These are phyloP conservation scores for Neoscelio sp. DNA, from an alignment of 2,888 invertebrate genomes.

Conservation along the genomic window DNA sequence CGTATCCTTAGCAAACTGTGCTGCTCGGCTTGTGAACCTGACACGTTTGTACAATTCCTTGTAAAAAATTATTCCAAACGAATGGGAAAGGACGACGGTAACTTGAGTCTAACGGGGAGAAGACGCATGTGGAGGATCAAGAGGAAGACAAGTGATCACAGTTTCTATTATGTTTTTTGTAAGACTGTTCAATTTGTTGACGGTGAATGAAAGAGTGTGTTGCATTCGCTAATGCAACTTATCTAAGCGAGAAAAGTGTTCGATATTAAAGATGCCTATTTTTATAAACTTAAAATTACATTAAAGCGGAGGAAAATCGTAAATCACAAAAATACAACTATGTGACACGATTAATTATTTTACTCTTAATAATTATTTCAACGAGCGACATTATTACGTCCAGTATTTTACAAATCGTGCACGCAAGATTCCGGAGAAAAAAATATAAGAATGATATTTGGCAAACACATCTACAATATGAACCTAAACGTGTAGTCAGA, in stretches of 20 bases:
- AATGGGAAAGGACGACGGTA: neutral
- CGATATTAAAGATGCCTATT: no score
- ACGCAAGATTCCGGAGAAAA: neutral
- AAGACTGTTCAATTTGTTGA: constrained; percentile 39
- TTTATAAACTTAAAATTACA: constrained; percentile 15
- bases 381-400: constrained; percentile 29
- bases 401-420: constrained; percentile 28
- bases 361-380: constrained; percentile 53
- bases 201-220: no score
- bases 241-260: no score
- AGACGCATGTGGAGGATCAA: constrained; percentile 13
- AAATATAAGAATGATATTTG: constrained; percentile 50
- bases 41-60: constrained; percentile 33
- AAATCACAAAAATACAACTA: constrained; percentile 13
- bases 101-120: neutral
- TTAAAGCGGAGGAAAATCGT: constrained; percentile 34
- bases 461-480: constrained; percentile 37
- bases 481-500: constrained; percentile 25
- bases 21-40: constrained; percentile 60
- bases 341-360: constrained; percentile 40
- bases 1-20: constrained; percentile 49
- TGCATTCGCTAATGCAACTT: no score
- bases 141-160: constrained; percentile 21
- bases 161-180: constrained; percentile 24
- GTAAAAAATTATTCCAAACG: neutral